Conservation (phyloP, 2,888 invertebrate genomes). For the Amblyjoppa fuscipennis region DNA sequence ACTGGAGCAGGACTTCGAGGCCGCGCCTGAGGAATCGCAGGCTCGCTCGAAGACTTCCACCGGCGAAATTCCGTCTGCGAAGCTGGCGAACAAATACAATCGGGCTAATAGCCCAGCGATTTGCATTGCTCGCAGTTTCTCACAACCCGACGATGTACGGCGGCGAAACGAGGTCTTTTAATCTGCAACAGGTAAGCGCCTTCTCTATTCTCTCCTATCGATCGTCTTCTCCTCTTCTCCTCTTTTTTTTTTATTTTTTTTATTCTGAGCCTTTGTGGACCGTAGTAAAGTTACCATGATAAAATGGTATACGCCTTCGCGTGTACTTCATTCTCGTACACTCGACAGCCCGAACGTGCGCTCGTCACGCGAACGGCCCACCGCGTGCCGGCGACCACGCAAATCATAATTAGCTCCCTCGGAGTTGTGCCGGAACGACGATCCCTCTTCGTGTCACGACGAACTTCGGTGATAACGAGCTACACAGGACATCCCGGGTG, state of each 20-base stretch:
- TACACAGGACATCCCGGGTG: slow-evolving; percentile 22
- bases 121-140: neutral
- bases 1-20: slow-evolving; percentile 61
- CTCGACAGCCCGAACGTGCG: slow-evolving; percentile 41
- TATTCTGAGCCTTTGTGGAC: neutral
- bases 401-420: slow-evolving; percentile 46
- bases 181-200: slow-evolving; percentile 69
- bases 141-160: neutral
- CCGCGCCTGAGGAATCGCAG: slow-evolving; percentile 19
- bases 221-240: slow-evolving; percentile 50
- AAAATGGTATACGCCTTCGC: slow-evolving; percentile 29
- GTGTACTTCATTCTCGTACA: slow-evolving; percentile 41
- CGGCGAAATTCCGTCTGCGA: neutral
- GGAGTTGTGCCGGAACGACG: slow-evolving; percentile 30
- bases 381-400: slow-evolving; percentile 4
- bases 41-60: neutral
- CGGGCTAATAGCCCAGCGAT: neutral
- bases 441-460: slow-evolving; percentile 53
- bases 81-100: neutral
- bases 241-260: neutral
- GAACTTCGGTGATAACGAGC: slow-evolving; percentile 15
- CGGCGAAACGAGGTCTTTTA: neutral
- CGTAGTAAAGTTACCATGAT: slow-evolving; percentile 11
- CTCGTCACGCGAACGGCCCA: slow-evolving; percentile 53
- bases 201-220: slow-evolving; percentile 60